These are phyloP conservation scores for Stegodyphus mimosarum DNA, from an alignment of 1,140 invertebrate species.

Conservation along the genomic window DNA sequence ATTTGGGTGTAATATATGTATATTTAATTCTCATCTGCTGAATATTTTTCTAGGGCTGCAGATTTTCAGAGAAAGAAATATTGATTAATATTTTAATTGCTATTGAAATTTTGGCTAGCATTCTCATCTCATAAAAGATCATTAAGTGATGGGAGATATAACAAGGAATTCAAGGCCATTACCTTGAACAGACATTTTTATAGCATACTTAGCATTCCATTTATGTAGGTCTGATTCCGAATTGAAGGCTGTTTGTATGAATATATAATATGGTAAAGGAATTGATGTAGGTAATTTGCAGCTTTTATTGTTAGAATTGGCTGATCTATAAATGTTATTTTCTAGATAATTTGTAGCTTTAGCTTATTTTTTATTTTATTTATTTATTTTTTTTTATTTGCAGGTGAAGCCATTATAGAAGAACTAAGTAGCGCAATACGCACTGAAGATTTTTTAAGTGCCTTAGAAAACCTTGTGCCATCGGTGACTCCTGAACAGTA, in stretches of 20 bases:
- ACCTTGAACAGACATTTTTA: too few species aligned
- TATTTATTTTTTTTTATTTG: neutral
- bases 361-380: neutral
- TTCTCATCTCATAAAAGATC: neutral
- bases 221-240: neutral
- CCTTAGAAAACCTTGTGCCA: constrained; percentile 24
- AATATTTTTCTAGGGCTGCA: too few species aligned
- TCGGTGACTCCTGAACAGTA: constrained; percentile 47
- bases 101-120: neutral
- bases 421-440: constrained; percentile 13
- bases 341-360: neutral
- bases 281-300: neutral
- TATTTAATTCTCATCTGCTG: too few species aligned
- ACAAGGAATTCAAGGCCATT: too few species aligned
- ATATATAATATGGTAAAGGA: neutral
- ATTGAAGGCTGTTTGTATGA: neutral
- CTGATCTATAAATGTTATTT: neutral
- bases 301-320: neutral
- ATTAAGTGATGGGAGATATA: neutral
- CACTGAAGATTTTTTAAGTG: constrained; percentile 41
- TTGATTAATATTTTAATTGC: neutral
- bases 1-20: too few species aligned
- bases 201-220: neutral
- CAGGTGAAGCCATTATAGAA: constrained; percentile 18
- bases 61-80: too few species aligned